Percentiles rank a stretch among this genome's conserved stretches.
These are phyloP conservation scores for Pseudomyrmex sp. DNA, from an alignment of 1,140 invertebrate species.

Conservation along the genomic window DNA sequence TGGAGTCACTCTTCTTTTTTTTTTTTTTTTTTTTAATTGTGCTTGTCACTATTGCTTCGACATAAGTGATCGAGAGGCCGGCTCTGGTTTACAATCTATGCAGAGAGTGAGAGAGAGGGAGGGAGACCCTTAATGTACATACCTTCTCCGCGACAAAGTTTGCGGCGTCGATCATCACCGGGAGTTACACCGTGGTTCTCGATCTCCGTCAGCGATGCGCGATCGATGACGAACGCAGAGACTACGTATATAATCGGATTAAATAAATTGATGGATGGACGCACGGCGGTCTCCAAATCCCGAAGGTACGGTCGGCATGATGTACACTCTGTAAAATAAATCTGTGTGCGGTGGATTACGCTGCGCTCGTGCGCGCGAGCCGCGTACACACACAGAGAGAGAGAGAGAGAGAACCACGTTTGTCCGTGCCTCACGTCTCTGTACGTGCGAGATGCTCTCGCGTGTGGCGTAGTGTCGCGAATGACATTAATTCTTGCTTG, in stretches of 20 bases:
- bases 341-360: slow-evolving; percentile 74
- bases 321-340: slow-evolving; percentile 79
- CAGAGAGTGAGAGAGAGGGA: no score
- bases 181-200: slow-evolving; percentile 48
- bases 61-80: slow-evolving; percentile 13
- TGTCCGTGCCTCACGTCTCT: background rate
- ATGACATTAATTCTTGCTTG: slow-evolving; percentile 70
- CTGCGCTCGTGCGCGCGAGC: background rate
- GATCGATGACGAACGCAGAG: slow-evolving; percentile 78
- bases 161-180: slow-evolving; percentile 63
- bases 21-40: background rate
- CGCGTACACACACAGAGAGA: no score
- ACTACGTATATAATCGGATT: slow-evolving; percentile 79
- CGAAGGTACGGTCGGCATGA: slow-evolving; percentile 67
- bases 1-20: background rate
- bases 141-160: background rate
- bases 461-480: background rate
- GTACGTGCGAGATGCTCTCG: background rate
- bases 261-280: slow-evolving; percentile 81
- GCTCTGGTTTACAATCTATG: background rate
- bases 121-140: background rate
- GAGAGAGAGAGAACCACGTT: background rate
- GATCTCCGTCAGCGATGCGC: slow-evolving; percentile 65
- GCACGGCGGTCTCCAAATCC: slow-evolving; percentile 73
- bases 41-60: slow-evolving; percentile 1